Percentiles rank a stretch among this genome's conserved stretches.
Evolutionary conservation across 2,113 vertebrate species (phyloP).

Genomic region (Macquaria ambigua): DNA sequence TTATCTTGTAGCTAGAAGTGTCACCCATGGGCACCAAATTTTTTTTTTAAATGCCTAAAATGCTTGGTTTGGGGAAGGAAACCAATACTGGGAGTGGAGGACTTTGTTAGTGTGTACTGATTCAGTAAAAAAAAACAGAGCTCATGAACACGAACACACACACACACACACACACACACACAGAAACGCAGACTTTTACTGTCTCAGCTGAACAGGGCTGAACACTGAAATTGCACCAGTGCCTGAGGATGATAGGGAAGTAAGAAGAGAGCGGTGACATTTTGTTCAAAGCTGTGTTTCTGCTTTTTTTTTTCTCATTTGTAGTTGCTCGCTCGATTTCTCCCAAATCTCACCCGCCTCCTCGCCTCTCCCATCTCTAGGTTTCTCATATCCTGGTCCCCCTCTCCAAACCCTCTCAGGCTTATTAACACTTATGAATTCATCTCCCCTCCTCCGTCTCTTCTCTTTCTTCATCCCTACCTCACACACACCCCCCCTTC

Average conservation of each 20-base stretch:
- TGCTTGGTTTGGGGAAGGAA: conserved; percentile 8
- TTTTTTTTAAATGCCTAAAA: not conserved
- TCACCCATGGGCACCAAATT: not conserved
- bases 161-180: not conserved
- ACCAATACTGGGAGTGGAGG: not conserved
- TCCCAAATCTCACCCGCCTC: conserved; percentile 7
- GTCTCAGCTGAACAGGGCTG: conserved; percentile 16
- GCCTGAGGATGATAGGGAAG: conserved; percentile 30
- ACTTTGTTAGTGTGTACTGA: conserved; percentile 13
- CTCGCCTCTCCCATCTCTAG: conserved; percentile 9
- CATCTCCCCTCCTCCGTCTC: conserved; percentile 6
- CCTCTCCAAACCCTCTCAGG: conserved; percentile 17
- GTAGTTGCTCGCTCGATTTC: not conserved
- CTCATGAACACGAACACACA: not conserved
- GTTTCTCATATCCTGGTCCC: conserved; percentile 25
- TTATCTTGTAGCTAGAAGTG: not conserved
- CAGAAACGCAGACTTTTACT: not conserved
- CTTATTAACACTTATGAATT: conserved; percentile 50
- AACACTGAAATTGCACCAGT: conserved; percentile 14
- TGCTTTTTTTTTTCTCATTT: conserved; percentile 24
- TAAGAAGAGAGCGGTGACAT: conserved; percentile 38
- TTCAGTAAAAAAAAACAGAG: conserved; percentile 17
- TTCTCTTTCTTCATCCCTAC: conserved; percentile 12
- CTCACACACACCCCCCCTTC: conserved; percentile 1
- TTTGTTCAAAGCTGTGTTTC: conserved; percentile 38